A percentile compares a stretch with the other conserved stretches of the same genome.
These are phyloP conservation scores for Lepus oiostolus DNA, from an alignment of 2,797 vertebrate genomes.

Conservation along the genomic window DNA sequence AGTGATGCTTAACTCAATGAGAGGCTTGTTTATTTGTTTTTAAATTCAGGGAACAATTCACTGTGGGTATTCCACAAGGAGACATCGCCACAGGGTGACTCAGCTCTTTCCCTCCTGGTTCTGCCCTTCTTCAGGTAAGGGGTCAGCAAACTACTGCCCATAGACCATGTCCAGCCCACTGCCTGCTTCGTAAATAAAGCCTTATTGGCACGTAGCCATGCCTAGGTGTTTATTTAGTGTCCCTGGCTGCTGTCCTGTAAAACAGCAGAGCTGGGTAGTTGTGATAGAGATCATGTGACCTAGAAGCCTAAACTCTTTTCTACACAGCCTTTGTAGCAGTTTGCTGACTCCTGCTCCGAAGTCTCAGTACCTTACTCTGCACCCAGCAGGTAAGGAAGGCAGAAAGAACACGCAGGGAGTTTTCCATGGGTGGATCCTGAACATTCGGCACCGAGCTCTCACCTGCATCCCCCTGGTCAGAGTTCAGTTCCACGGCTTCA, in stretches of 20 bases:
- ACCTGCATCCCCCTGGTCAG: background rate
- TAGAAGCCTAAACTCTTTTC: slow-evolving; percentile 21
- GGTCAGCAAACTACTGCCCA: background rate
- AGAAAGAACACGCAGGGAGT: background rate
- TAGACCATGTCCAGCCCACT: background rate
- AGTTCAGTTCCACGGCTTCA: background rate
- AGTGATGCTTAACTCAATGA: background rate
- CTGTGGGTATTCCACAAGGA: background rate
- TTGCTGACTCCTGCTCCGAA: background rate
- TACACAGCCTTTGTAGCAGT: background rate
- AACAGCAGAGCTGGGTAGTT: background rate
- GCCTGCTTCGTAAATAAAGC: background rate
- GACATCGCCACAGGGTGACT: background rate
- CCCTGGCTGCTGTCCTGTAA: background rate
- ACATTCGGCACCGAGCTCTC: background rate
- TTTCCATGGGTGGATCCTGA: background rate
- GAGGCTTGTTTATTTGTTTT: background rate
- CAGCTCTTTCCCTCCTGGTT: background rate
- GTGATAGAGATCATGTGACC: background rate
- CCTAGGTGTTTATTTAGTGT: background rate
- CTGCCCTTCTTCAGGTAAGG: background rate
- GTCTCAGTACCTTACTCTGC: slow-evolving; percentile 14
- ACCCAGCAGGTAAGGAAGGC: background rate
- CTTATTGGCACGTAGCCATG: slow-evolving; percentile 42
- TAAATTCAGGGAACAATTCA: background rate